phyloP scores from a whole-genome alignment of 2,113 vertebrate genomes.

The Bos indicus region DNA sequence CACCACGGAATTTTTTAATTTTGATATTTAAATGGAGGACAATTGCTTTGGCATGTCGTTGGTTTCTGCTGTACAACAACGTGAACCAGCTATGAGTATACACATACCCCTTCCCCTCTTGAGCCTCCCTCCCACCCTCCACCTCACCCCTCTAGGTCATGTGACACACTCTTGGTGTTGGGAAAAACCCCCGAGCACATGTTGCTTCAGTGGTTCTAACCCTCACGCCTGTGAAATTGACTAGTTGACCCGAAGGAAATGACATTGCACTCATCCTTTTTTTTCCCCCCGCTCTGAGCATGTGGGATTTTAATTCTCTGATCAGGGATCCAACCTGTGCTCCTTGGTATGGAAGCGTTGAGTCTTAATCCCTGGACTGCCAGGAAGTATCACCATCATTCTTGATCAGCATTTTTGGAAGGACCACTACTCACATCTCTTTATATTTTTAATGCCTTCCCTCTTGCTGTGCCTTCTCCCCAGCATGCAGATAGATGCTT shows the following conservation, averaged over 20 bases:
- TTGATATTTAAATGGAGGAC: not conserved
- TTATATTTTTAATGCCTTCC: not conserved
- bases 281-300: not conserved
- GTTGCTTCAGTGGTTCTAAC: not conserved
- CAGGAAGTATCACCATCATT: not conserved
- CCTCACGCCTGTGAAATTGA: not conserved
- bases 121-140: not conserved
- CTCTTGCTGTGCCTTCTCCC: not conserved
- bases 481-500: not conserved
- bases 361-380: not conserved
- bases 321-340: not conserved
- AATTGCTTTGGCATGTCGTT: not conserved
- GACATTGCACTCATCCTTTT: accelerated
- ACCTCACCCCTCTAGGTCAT: not conserved
- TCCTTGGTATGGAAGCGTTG: not conserved
- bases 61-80: not conserved
- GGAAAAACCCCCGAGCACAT: not conserved
- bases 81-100: not conserved
- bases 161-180: not conserved
- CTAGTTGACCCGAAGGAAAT: not conserved
- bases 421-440: not conserved
- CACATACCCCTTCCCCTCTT: not conserved
- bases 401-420: not conserved
- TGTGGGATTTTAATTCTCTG: not conserved
- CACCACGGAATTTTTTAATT: not conserved